These are phyloP conservation scores for Drosophila tanythrix DNA, from an alignment of 2,888 invertebrate species.

Conservation along the genomic window DNA sequence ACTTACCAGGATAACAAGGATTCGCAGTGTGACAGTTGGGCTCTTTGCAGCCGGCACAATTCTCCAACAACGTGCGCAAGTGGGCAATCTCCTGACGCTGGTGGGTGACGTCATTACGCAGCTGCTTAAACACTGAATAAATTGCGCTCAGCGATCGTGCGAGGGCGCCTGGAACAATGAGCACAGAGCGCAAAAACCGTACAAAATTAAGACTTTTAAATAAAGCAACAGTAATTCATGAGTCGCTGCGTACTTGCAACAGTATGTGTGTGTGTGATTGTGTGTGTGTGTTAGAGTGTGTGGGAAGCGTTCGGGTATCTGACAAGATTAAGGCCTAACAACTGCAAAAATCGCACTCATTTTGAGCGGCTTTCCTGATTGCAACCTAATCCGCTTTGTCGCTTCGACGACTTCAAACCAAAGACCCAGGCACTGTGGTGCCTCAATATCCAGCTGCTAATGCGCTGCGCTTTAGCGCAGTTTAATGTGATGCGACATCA, in stretches of 20 bases:
- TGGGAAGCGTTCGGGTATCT: conserved; percentile 77
- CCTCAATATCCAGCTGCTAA: conserved; percentile 72
- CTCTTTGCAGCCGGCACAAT: conserved; percentile 90
- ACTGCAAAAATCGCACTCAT: conserved; percentile 78
- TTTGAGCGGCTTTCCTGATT: conserved; percentile 63
- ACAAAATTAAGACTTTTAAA: conserved; percentile 61
- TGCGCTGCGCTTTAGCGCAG: conserved; percentile 64
- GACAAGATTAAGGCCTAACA: conserved; percentile 79
- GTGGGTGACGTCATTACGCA: conserved; percentile 89
- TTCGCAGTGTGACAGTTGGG: conserved; percentile 86
- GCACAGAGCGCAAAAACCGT: conserved; percentile 39
- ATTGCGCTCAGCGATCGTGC: too few species aligned
- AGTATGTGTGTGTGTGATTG: neutral
- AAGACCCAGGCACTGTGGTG: conserved; percentile 25
- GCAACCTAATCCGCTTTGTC: conserved; percentile 80
- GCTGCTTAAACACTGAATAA: conserved; percentile 83
- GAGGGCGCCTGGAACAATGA: conserved; percentile 86
- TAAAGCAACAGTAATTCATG: conserved; percentile 79
- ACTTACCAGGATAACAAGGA: conserved; percentile 90
- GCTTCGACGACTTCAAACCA: conserved; percentile 57
- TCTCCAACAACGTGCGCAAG: conserved; percentile 90
- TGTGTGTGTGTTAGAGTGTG: conserved; percentile 43
- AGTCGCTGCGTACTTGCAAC: conserved; percentile 25
- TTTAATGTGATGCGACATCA: conserved; percentile 75
- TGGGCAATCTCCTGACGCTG: conserved; percentile 89